Conservation (phyloP, 1,140 invertebrate genomes). For the Oscheius sp. region DNA sequence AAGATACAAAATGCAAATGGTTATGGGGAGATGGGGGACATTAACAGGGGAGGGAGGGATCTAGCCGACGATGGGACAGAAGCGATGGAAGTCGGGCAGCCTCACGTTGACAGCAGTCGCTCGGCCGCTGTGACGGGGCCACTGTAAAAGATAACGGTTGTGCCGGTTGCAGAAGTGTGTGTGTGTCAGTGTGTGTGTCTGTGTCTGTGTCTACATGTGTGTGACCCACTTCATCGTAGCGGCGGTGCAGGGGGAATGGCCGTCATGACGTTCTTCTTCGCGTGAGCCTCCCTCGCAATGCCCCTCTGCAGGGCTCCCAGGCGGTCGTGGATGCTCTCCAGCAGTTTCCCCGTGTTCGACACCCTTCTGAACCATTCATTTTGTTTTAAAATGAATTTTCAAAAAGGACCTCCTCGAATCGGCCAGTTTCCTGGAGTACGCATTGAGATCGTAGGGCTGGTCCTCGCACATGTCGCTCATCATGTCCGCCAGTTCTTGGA, state of each 20-base stretch:
- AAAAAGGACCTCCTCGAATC: constrained; percentile 4
- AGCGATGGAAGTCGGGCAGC: constrained; percentile 29
- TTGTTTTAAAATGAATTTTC: not conserved
- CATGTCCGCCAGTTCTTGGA: constrained; percentile 4
- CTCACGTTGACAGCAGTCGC: constrained; percentile 8
- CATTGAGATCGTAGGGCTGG: constrained; percentile 5
- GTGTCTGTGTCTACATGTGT: too few relatives aligned
- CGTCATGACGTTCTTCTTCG: constrained; percentile 2
- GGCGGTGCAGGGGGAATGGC: not conserved
- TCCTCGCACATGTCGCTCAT: constrained; percentile 13
- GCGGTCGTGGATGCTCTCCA: not conserved
- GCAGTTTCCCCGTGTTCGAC: not conserved
- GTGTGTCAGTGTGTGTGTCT: too few relatives aligned
- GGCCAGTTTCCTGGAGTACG: not conserved
- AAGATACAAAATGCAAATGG: too few relatives aligned
- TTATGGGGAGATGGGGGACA: too few relatives aligned
- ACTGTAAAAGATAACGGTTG: not conserved
- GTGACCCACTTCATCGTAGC: not conserved
- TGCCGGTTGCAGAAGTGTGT: too few relatives aligned
- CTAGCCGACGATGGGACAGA: constrained; percentile 15
- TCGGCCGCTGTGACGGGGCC: not conserved
- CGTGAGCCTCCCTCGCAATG: constrained; percentile 8
- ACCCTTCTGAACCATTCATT: constrained; percentile 5
- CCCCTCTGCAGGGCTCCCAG: not conserved
- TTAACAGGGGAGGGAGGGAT: constrained; percentile 18